Evolutionary conservation across 2,113 vertebrate species (phyloP).

Genomic region (Suncus etruscus): DNA sequence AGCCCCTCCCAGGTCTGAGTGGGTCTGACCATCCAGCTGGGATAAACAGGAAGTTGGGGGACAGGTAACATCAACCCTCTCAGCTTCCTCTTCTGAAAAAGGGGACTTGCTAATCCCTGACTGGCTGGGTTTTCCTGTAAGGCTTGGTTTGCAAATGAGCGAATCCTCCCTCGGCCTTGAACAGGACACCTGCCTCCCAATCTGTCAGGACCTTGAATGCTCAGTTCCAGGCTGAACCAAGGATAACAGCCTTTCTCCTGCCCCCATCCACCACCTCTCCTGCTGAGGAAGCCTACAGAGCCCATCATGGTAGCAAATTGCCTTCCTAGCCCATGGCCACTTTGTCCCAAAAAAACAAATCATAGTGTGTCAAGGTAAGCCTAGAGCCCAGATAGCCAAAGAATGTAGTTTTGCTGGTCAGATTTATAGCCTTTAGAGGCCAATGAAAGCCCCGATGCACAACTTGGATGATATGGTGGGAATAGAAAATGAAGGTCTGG

Average conservation of each 20-base stretch:
- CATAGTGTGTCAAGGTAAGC: constrained; percentile 46
- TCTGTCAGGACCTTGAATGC: too few relatives aligned
- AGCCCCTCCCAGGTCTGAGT: too few relatives aligned
- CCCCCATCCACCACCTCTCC: constrained; percentile 50
- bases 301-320: constrained; percentile 66
- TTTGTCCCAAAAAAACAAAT: constrained; percentile 65
- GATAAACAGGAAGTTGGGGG: too few relatives aligned
- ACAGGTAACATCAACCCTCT: neutral
- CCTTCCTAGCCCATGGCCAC: constrained; percentile 65
- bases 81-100: constrained; percentile 13
- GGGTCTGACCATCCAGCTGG: too few relatives aligned
- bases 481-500: constrained; percentile 33
- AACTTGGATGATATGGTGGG: neutral
- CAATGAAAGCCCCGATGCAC: constrained; percentile 31
- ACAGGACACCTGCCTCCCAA: neutral
- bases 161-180: neutral
- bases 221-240: neutral
- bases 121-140: neutral
- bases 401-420: constrained; percentile 65
- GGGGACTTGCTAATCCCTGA: neutral
- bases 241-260: neutral
- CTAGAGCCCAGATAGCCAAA: constrained; percentile 69
- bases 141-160: neutral
- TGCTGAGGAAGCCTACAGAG: constrained; percentile 36
- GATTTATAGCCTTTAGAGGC: constrained; percentile 58